Conservation (phyloP, 2,888 invertebrate species). For the Anaspis maculata region DNA sequence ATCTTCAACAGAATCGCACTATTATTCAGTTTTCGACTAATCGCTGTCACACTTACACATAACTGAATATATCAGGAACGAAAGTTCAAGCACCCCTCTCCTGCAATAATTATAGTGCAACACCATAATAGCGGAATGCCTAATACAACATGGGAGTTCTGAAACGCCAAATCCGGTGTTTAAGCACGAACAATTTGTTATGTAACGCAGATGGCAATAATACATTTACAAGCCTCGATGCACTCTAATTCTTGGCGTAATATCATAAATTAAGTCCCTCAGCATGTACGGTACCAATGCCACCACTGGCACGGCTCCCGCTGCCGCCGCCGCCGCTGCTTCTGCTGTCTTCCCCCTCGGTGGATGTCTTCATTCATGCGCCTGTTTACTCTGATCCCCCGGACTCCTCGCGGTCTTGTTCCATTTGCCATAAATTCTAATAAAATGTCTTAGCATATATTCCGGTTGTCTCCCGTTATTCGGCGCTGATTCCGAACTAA, state of each 20-base stretch:
- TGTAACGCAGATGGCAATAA: slow-evolving; percentile 33
- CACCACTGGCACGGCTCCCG: too few relatives aligned
- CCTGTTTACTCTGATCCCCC: slow-evolving; percentile 30
- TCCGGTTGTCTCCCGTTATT: slow-evolving; percentile 22
- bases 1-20: too few relatives aligned
- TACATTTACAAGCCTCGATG: slow-evolving; percentile 38
- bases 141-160: too few relatives aligned
- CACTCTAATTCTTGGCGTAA: slow-evolving; percentile 37
- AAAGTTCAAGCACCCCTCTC: too few relatives aligned
- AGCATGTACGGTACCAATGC: too few relatives aligned
- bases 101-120: too few relatives aligned
- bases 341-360: slow-evolving; percentile 9
- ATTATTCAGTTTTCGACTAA: too few relatives aligned
- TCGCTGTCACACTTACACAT: too few relatives aligned
- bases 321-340: slow-evolving; percentile 9
- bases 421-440: slow-evolving; percentile 35
- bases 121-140: too few relatives aligned
- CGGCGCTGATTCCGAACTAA: slow-evolving; percentile 22
- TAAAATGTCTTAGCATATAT: slow-evolving; percentile 31
- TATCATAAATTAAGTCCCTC: slow-evolving; percentile 35
- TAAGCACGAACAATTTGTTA: slow-evolving; percentile 32
- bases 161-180: slow-evolving; percentile 14
- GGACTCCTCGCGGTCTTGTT: slow-evolving; percentile 25
- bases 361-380: slow-evolving; percentile 33
- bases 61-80: too few relatives aligned